A percentile compares a stretch with the other conserved stretches of the same genome.
These are phyloP conservation scores for Dicycla oo DNA, from an alignment of 2,888 invertebrate species.

Conservation along the genomic window DNA sequence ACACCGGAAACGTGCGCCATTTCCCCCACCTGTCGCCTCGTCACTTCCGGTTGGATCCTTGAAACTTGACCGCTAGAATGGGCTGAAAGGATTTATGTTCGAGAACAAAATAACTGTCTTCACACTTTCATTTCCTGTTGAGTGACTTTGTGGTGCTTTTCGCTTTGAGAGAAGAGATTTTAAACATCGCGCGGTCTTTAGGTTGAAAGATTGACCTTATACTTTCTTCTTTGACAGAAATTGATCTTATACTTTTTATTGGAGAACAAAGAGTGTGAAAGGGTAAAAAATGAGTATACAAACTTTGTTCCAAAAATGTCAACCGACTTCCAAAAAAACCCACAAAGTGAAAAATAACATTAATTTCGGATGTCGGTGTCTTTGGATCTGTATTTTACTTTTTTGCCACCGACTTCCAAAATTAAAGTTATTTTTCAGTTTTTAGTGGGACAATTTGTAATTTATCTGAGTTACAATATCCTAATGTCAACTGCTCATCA, in stretches of 20 bases:
- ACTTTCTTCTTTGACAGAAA: not conserved
- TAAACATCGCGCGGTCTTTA: not conserved
- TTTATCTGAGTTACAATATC: no score
- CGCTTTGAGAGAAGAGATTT: slow-evolving; percentile 13
- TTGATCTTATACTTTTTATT: not conserved
- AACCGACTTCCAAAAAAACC: no score
- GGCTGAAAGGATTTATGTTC: slow-evolving; percentile 59
- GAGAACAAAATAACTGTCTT: slow-evolving; percentile 58
- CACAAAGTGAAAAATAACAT: no score
- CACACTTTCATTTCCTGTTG: slow-evolving; percentile 48
- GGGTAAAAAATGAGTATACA: not conserved
- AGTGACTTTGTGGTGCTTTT: not conserved
- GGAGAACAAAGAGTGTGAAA: not conserved
- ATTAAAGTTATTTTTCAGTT: no score
- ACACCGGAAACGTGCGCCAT: slow-evolving; percentile 82
- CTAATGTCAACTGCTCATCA: no score
- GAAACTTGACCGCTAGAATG: slow-evolving; percentile 70
- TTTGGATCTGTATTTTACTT: no score
- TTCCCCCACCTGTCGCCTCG: slow-evolving; percentile 86
- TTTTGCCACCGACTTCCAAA: no score
- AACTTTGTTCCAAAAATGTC: no score
- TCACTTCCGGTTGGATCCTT: slow-evolving; percentile 80
- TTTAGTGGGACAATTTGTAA: no score
- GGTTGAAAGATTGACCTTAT: not conserved
- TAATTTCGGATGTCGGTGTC: no score